Conservation (phyloP, 1,140 invertebrate genomes). For the Nasonia vitripennis region DNA sequence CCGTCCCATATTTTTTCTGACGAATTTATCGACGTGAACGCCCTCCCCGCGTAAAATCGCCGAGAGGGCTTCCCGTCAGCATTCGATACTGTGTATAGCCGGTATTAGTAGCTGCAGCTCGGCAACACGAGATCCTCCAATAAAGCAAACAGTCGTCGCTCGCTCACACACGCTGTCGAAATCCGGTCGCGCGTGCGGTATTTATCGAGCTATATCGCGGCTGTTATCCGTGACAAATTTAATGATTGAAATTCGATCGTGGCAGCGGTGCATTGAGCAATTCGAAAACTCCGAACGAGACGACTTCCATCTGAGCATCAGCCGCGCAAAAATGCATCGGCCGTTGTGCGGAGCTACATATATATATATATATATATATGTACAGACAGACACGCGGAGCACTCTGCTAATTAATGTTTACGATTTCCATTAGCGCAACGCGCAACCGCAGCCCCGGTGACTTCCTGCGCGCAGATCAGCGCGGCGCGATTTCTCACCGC, state of each 20-base stretch:
- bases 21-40: constrained; percentile 17
- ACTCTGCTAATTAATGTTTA: constrained; percentile 69
- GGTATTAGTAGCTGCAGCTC: background rate
- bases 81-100: background rate
- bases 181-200: no score
- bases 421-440: constrained; percentile 69
- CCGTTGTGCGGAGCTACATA: no score
- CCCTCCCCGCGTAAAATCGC: background rate
- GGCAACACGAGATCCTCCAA: constrained; percentile 15
- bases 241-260: no score
- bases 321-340: no score
- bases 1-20: background rate
- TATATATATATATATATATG: no score
- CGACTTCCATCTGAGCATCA: no score
- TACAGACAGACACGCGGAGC: constrained; percentile 1
- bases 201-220: no score
- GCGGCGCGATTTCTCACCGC: constrained; percentile 55
- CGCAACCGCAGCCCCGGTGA: constrained; percentile 59
- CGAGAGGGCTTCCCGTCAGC: background rate
- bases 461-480: constrained; percentile 18
- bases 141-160: constrained; percentile 8
- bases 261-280: no score
- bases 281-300: no score
- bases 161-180: no score
- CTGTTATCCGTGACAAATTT: no score